These are phyloP conservation scores for Spermophilus dauricus DNA, from an alignment of 2,113 vertebrate genomes.

Conservation along the genomic window DNA sequence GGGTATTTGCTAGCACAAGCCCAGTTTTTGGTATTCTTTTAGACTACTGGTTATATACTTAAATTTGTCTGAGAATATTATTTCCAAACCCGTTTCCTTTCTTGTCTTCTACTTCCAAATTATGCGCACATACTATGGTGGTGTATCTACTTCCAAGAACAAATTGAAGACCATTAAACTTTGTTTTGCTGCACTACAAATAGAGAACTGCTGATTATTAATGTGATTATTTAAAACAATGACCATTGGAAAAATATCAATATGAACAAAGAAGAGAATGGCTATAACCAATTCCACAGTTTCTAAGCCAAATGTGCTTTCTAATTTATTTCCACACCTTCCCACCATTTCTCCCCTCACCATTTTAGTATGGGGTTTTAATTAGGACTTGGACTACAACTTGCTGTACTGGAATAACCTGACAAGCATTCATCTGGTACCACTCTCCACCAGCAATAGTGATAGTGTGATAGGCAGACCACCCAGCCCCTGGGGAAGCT, in stretches of 20 bases:
- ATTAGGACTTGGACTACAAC: not conserved
- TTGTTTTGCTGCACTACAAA: constrained; percentile 54
- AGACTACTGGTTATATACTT: constrained; percentile 70
- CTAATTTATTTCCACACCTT: not conserved
- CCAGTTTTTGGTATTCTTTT: constrained; percentile 66
- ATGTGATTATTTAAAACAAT: constrained; percentile 65
- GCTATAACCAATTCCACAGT: not conserved
- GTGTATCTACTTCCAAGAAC: not conserved
- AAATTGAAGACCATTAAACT: constrained; percentile 64
- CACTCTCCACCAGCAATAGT: constrained; percentile 6
- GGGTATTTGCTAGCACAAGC: constrained; percentile 51
- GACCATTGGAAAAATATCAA: constrained; percentile 37
- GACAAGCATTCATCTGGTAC: not conserved
- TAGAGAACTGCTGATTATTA: constrained; percentile 67
- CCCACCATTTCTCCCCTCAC: not conserved
- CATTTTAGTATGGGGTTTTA: constrained; percentile 46
- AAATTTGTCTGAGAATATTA: constrained; percentile 65
- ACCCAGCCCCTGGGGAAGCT: not conserved
- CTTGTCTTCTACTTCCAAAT: constrained; percentile 68
- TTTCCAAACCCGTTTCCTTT: constrained; percentile 67
- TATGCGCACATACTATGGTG: constrained; percentile 43
- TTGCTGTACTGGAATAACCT: not conserved
- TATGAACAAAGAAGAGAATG: not conserved
- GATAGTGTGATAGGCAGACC: not conserved
- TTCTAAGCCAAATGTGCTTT: constrained; percentile 37